Evolutionary conservation across 2,888 invertebrate species (phyloP).

Genomic region (Invenusta paracnida): DNA sequence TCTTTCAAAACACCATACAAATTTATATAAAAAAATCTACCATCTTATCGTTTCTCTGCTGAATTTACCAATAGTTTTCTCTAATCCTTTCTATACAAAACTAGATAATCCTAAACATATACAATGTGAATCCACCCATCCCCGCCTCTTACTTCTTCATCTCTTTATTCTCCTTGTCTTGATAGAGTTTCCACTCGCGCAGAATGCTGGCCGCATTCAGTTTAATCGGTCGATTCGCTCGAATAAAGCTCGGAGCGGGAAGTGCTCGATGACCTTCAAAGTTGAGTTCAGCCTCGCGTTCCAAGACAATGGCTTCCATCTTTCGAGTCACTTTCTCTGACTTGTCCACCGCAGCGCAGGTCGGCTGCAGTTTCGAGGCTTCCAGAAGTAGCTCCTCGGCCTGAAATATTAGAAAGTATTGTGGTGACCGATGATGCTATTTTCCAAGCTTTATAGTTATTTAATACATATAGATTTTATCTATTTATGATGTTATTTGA

Average conservation of each 20-base stretch:
- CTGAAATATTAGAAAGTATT: no score
- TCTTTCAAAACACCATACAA: no score
- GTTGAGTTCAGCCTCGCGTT: constrained; percentile 53
- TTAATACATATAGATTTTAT: no score
- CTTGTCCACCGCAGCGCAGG: constrained; percentile 58
- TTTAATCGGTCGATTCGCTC: constrained; percentile 51
- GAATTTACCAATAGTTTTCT: no score
- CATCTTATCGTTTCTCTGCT: no score
- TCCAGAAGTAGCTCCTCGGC: constrained; percentile 55
- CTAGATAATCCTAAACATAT: no score
- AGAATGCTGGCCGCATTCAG: constrained; percentile 58
- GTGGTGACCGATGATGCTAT: no score
- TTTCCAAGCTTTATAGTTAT: no score
- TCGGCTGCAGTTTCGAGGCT: constrained; percentile 54
- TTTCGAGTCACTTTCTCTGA: constrained; percentile 54
- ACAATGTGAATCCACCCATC: neutral
- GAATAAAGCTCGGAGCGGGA: constrained; percentile 49
- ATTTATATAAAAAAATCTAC: no score
- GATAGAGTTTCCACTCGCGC: constrained; percentile 57
- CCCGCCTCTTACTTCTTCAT: constrained; percentile 51
- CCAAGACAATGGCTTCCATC: constrained; percentile 51
- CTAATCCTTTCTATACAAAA: no score
- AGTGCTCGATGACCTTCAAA: constrained; percentile 54
- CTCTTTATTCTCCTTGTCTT: constrained; percentile 54
- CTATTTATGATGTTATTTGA: no score